Evolutionary conservation across 2,888 invertebrate genomes (phyloP), one percentile per base, ranked within the genome.

Genomic region (Zygothrica quintamaculata): DNA sequence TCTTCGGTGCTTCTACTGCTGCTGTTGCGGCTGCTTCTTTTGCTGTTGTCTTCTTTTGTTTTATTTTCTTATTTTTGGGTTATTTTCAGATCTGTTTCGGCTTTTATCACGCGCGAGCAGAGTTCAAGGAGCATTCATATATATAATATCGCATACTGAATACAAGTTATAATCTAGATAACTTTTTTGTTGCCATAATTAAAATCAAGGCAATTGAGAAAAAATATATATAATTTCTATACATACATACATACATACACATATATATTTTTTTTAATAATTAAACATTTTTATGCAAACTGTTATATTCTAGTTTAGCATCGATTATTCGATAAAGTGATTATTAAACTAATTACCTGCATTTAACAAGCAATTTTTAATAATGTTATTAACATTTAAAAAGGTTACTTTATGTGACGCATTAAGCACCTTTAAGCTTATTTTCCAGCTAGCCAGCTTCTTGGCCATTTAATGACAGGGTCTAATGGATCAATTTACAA

Each of bases 91-190:
- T 55, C 12, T 50, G 9, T 9, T 6, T 18, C 33, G 56, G 43
- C 16, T 43, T 70, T 62, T 48, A 65, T 64, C 68, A 62, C 61
- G 66, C 64, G 69, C 58, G 18, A 52, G 46, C 71, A 59, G 61
- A 79, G 80, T 82, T 81, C 82, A 81, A 82, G 81, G 82, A 56
- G 56, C 51, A 33, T 29, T 25, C 40, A 26, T 44, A 48, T 31
- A n/a, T n/a, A n/a, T n/a, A n/a, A n/a, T 53, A 31, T 34, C n/a
- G n/a, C n/a, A 50, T 31, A 48, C 44, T 53, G 29, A 61, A 48
- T 57, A 59, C 16, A 51, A 59, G 51, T 48, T 60, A 43, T 46
- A 52, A 34, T 44, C 43, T 44, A 34, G 18, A 22, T 22, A n/a
- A 5, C 18, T 22, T 22, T 22, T 22, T 5, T 22, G 18, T 22